Base-by-base conservation (phyloP, 2,888 invertebrate species). In the Anoncus sp. region DNA sequence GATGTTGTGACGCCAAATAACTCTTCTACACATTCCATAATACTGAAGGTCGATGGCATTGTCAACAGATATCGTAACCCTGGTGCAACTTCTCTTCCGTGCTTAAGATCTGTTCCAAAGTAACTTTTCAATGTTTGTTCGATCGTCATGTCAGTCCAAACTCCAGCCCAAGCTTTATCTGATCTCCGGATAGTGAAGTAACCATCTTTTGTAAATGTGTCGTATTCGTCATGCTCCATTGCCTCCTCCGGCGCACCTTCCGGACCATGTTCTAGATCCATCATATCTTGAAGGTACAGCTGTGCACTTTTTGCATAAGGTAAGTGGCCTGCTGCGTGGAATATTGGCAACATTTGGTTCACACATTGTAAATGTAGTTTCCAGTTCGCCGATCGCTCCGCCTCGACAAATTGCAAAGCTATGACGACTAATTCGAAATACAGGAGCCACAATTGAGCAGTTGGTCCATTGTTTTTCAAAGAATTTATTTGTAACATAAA, bases 291-390 rank as follows among this genome's bases (percentile, higher is more conserved):
- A 5, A 31, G 7, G 31, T 31, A 31, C 31, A 31, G 31, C 27
- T 86, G 85, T 5, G 81, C 81, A 60, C 79, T 83, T 80, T 85
- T 87, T 9, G 86, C 85, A 71, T 87, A 86, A 10, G 73, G 20
- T 40, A 85, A 84, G 72, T 90, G 88, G 1, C 87, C 88, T 67
- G 77, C 60, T 7, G 31, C 31, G 31, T 31, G 31, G 31, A 31
- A 31, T 31, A 31, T 78, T 87, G 31, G 31, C 31, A 31, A 31
- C 31, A 31, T 59, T 66, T 80, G 60, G 5, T 85, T 65, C 49
- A 67, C 78, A 14, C 77, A 57, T 20, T 86, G 72, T 73, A 84
- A 82, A 20, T 81, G 45, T 31, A 31, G 31, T n/a, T 73, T 22
- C 81, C 84, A 84, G 66, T 84, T 73, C 18, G 81, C 77, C 65